Evolutionary conservation across 2,888 invertebrate species (phyloP), one percentile per base, ranked within the genome.

Genomic region (Lymantria monacha): DNA sequence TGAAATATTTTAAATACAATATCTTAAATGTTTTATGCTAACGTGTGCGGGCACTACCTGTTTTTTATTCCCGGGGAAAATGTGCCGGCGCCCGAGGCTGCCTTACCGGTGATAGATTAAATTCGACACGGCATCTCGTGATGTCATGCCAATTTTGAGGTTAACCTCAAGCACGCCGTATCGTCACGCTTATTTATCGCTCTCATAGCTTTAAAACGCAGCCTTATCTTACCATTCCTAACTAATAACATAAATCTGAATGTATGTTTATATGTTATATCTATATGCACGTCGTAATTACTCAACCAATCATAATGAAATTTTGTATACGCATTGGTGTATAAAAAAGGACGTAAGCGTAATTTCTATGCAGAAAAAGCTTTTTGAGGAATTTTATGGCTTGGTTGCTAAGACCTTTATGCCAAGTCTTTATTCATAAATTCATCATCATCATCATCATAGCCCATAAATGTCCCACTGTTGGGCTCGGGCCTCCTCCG

Each of bases 91-190:
- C 88, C 88, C 72, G 76, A 63, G 87, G 85, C 83, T 56, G 55
- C 53, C 63, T 69, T 61, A 61, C 57, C 79, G 86, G 90, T 90
- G 89, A 90, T 91, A 90, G 91, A 91, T 91, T 90, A 87, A 87
- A 90, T 91, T 87, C 81, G 91, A 83, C 86, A 87, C 89, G 89
- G 83, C 78, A 87, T 84, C 87, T 88, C 88, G 79, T 85, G 85
- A 84, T 88, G 89, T 88, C 87, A 89, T 84, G 91, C 88, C 87
- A 85, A 90, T 88, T 88, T 81, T 70, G 78, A 78, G 72, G 63
- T 71, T 76, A 74, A 75, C 74, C 70, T 74, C 78, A 73, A 72
- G 66, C 72, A 64, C 59, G 74, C 65, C 76, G 73, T 72, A 75
- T 76, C 86, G 86, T 85, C 87, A 87, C 85, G 87, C 83, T 83